These are phyloP conservation scores for Neolamprologus sp. DNA, from an alignment of 2,113 vertebrate genomes.

Conservation along the genomic window DNA sequence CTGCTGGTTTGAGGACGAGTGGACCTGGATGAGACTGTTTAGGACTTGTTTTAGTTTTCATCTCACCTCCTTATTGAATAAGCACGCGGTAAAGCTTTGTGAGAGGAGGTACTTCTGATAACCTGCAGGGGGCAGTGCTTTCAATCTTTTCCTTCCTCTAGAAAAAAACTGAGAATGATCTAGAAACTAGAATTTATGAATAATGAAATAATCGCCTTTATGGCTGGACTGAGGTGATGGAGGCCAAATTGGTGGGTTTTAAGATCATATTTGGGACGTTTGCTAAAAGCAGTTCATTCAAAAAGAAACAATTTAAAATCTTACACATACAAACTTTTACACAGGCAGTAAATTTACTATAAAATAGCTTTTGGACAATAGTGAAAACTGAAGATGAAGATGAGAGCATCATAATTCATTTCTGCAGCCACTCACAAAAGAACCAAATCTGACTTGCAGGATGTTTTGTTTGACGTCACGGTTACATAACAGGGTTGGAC, in stretches of 20 bases:
- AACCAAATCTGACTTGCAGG: neutral
- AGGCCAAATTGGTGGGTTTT: neutral
- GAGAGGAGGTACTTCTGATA: fast-evolving
- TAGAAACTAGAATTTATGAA: neutral
- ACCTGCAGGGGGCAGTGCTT: neutral
- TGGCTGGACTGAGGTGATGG: neutral
- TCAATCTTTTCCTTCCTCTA: neutral
- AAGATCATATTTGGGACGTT: neutral
- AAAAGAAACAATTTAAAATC: fast-evolving
- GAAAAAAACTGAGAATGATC: neutral
- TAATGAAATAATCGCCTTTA: neutral
- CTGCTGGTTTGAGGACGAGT: neutral
- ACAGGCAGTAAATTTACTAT: fast-evolving
- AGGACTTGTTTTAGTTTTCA: neutral
- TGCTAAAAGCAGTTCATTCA: neutral
- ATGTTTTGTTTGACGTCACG: neutral
- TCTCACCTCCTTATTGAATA: fast-evolving
- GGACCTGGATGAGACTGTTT: neutral
- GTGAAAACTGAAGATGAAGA: neutral
- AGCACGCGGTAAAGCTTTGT: fast-evolving
- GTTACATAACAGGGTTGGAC: neutral
- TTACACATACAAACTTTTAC: fast-evolving
- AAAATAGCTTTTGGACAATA: neutral
- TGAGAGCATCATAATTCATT: neutral
- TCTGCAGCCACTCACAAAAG: neutral